Conservation (phyloP, 2,113 vertebrate genomes). For the Mormoops blainvillei region DNA sequence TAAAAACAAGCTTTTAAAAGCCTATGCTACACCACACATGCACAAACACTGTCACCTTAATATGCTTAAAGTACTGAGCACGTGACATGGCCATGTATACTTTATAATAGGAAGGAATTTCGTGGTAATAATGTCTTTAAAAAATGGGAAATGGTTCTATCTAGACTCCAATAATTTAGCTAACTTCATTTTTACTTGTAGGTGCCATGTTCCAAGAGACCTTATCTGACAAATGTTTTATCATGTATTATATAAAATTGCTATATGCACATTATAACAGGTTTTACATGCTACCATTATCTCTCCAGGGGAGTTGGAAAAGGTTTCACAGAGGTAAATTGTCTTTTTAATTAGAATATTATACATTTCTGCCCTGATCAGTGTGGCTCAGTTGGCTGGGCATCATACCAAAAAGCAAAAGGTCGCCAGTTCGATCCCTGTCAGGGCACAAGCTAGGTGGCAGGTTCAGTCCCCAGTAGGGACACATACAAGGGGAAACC, state of each 20-base stretch:
- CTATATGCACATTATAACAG: background rate
- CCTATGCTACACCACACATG: background rate
- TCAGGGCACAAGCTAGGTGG: too few relatives aligned
- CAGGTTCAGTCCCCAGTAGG: too few relatives aligned
- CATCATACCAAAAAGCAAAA: too few relatives aligned
- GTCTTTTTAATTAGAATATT: constrained; percentile 12
- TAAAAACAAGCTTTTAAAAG: constrained; percentile 52
- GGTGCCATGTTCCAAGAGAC: background rate
- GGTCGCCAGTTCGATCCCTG: too few relatives aligned
- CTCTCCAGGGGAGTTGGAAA: background rate
- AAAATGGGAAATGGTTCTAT: background rate
- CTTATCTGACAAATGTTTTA: background rate
- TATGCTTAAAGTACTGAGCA: background rate
- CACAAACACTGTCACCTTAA: background rate
- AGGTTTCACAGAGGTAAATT: background rate
- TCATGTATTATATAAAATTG: background rate
- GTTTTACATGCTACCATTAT: background rate
- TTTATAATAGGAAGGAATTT: background rate
- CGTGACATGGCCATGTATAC: background rate
- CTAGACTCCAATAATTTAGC: background rate
- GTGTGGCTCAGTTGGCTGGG: too few relatives aligned
- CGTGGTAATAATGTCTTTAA: background rate
- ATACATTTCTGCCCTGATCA: background rate
- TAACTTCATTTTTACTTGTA: background rate
- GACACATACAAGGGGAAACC: too few relatives aligned